Base-by-base conservation (phyloP, 2,113 vertebrate genomes). In the Nipponia nippon region DNA sequence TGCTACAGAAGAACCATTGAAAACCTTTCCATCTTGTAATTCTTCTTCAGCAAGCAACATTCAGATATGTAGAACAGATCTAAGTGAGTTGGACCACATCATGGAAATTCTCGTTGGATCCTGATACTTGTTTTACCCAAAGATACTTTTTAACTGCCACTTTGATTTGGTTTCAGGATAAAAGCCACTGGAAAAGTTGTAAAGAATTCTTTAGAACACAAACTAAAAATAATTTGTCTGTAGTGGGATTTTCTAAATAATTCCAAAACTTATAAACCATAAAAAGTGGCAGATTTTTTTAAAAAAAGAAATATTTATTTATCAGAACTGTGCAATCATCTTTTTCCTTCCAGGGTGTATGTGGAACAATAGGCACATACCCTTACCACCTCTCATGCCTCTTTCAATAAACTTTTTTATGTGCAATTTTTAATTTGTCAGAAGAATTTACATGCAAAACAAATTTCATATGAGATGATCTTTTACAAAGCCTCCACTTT, bases 71-170 rank as follows among this genome's bases (percentile, higher is more conserved):
- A 97, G 98, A 95, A 95, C 98, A 83, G 99, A 99, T 97, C 96
- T 99, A 82, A 99, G 98, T 7, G 99, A 99, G 67, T 83, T 99
- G 98, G 99, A 99, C 98, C 98, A 99, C 97, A 99, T 99, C 87
- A 99, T 99, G 98, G 99, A 99, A 96, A 98, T 99, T 81, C 98
- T 99, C 0, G 99, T 99, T 21, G 98, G 98, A 96, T 99, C 98
- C 82, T 98, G 98, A 98, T 95, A 83, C 50, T 84, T 84, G 82
- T 95, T 93, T 94, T 96, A 90, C 87, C 96, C 97, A 98, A 98
- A 98, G 97, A 97, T 93, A 94, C 81, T 92, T 96, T 94, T 91
- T 49, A 89, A 73, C 94, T 95, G 97, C 95, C 95, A 59, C 96
- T 96, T 90, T 13, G 13, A 12, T 50, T 94, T 97, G 97, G 93